These are phyloP conservation scores for Saturnia pavonia DNA, from an alignment of 2,888 invertebrate species.

Conservation along the genomic window DNA sequence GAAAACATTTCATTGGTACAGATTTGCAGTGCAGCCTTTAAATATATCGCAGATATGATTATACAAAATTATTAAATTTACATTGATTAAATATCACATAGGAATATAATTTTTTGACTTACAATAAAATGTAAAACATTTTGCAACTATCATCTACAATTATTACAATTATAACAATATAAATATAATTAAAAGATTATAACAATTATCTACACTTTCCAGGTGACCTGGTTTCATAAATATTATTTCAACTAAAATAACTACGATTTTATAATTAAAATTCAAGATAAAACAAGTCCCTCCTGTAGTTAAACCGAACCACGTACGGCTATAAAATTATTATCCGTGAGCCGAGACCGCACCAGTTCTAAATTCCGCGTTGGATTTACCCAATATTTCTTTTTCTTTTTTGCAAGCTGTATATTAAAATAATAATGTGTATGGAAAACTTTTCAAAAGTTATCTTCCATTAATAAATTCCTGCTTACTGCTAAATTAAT, in stretches of 20 bases:
- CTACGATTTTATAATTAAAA: slow-evolving; percentile 27
- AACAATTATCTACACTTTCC: not conserved
- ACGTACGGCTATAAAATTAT: slow-evolving; percentile 40
- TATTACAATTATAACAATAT: not conserved
- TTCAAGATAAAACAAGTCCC: slow-evolving; percentile 36
- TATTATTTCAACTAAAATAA: not conserved
- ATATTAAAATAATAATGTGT: not conserved
- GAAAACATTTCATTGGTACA: too few relatives aligned
- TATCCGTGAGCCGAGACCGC: slow-evolving; percentile 28
- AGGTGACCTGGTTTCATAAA: not conserved
- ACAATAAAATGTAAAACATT: too few relatives aligned
- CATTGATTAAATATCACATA: too few relatives aligned
- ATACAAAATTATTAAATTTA: too few relatives aligned
- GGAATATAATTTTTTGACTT: too few relatives aligned
- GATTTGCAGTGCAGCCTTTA: too few relatives aligned
- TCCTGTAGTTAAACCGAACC: slow-evolving; percentile 25
- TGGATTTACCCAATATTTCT: not conserved
- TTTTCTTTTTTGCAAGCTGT: not conserved
- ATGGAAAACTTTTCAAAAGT: not conserved
- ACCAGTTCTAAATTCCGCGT: slow-evolving; percentile 24
- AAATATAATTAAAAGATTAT: not conserved
- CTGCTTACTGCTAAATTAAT: not conserved
- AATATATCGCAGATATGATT: too few relatives aligned
- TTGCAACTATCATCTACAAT: too few relatives aligned
- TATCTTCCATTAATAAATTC: not conserved